Conservation (phyloP, 2,888 invertebrate species). For the Synergus gifuensis region DNA sequence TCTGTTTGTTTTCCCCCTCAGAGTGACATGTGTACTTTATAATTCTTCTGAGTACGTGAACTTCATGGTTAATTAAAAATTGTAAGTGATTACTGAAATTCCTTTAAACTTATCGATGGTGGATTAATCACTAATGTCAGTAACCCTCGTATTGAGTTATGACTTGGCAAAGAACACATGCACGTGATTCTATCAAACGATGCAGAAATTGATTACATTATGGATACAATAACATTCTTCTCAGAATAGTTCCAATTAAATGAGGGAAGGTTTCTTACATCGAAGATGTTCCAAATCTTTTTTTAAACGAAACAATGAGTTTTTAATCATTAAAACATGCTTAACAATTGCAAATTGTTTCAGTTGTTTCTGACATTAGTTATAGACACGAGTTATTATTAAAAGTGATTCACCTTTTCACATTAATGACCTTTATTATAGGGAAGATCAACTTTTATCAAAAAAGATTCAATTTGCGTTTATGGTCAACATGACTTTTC, state of each 20-base stretch:
- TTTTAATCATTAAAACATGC: not conserved
- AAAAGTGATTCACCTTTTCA: not conserved
- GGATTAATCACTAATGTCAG: not conserved
- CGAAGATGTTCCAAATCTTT: not conserved
- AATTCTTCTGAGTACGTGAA: not conserved
- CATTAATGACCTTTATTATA: not conserved
- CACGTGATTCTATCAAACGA: not conserved
- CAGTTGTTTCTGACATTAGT: too few relatives aligned
- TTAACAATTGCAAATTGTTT: too few relatives aligned
- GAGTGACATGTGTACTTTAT: not conserved
- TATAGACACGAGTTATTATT: not conserved
- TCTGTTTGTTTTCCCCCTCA: not conserved
- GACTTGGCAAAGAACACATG: not conserved
- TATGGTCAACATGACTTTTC: too few relatives aligned
- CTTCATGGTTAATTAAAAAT: not conserved
- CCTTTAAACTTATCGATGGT: not conserved
- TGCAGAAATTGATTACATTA: not conserved
- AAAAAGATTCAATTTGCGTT: too few relatives aligned
- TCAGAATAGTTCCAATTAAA: not conserved
- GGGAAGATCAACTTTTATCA: not conserved
- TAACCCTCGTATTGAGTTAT: not conserved
- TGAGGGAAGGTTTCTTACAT: not conserved
- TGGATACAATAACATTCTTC: slow-evolving; percentile 8
- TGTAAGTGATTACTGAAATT: not conserved
- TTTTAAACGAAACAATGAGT: not conserved